Conservation (phyloP, 2,888 invertebrate genomes). For the Brenthis ino region DNA sequence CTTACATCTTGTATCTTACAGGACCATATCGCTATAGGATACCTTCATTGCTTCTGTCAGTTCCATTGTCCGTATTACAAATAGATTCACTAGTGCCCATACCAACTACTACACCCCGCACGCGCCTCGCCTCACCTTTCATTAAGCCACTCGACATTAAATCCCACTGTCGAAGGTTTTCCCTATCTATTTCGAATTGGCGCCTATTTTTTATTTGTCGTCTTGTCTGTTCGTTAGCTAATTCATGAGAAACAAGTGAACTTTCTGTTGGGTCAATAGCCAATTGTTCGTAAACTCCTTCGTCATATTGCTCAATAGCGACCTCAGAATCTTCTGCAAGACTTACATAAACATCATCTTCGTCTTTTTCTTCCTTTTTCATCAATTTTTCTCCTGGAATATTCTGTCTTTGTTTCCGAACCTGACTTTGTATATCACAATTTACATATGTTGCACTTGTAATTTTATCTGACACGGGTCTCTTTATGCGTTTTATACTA, state of each 20-base stretch:
- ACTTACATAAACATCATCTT: slow-evolving; percentile 79
- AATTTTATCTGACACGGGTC: slow-evolving; percentile 69
- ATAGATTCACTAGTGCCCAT: slow-evolving; percentile 62
- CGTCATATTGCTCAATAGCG: slow-evolving; percentile 64
- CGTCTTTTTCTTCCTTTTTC: slow-evolving; percentile 60
- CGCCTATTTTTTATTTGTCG: slow-evolving; percentile 53
- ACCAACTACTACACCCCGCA: slow-evolving; percentile 66
- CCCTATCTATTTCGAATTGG: slow-evolving; percentile 89
- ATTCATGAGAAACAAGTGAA: slow-evolving; percentile 33
- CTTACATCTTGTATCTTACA: slow-evolving; percentile 77
- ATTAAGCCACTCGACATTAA: slow-evolving; percentile 91
- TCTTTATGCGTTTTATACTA: slow-evolving; percentile 73
- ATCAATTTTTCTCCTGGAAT: slow-evolving; percentile 48
- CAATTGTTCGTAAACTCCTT: slow-evolving; percentile 82
- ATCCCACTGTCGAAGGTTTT: slow-evolving; percentile 94
- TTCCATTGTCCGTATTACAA: slow-evolving; percentile 71
- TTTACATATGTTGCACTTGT: slow-evolving; percentile 91
- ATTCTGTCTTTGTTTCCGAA: slow-evolving; percentile 64
- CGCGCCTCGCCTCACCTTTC: slow-evolving; percentile 72
- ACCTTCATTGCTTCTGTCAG: slow-evolving; percentile 78
- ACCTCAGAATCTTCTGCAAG: slow-evolving; percentile 63
- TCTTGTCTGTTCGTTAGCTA: slow-evolving; percentile 37
- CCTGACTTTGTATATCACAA: slow-evolving; percentile 83
- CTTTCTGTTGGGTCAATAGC: slow-evolving; percentile 65
- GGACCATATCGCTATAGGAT: slow-evolving; percentile 77